phyloP scores from a whole-genome alignment of 2,113 vertebrate species.

The Laterallus jamaicensis region DNA sequence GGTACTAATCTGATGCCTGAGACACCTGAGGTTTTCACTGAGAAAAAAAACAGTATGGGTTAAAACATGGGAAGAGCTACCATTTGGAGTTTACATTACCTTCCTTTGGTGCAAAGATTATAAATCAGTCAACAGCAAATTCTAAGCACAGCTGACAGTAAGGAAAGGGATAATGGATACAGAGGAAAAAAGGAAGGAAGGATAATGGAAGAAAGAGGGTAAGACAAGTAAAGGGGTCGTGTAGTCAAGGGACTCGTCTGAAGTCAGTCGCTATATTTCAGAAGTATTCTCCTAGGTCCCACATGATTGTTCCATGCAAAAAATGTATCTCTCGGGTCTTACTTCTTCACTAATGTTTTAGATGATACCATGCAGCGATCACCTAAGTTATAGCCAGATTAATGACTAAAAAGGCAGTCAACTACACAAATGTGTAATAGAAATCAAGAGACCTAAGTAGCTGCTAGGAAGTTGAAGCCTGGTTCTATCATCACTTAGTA shows the following conservation, averaged over 20 bases:
- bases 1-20: background rate
- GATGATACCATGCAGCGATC: background rate
- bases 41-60: background rate
- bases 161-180: background rate
- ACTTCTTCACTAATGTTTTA: background rate
- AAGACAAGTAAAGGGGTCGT: background rate
- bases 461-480: background rate
- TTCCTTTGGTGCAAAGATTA: background rate
- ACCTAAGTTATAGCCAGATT: background rate
- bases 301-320: background rate
- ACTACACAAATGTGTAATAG: background rate
- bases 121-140: background rate
- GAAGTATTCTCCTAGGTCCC: background rate
- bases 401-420: background rate
- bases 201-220: background rate
- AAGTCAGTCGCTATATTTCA: background rate
- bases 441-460: background rate
- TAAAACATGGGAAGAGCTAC: background rate
- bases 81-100: background rate
- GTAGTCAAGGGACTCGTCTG: background rate
- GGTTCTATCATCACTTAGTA: slow-evolving; percentile 25
- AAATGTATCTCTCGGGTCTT: background rate
- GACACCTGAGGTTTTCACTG: background rate
- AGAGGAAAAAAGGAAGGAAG: background rate
- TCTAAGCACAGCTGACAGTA: background rate